Conservation (phyloP, 2,113 vertebrate genomes). For the Progne subis region DNA sequence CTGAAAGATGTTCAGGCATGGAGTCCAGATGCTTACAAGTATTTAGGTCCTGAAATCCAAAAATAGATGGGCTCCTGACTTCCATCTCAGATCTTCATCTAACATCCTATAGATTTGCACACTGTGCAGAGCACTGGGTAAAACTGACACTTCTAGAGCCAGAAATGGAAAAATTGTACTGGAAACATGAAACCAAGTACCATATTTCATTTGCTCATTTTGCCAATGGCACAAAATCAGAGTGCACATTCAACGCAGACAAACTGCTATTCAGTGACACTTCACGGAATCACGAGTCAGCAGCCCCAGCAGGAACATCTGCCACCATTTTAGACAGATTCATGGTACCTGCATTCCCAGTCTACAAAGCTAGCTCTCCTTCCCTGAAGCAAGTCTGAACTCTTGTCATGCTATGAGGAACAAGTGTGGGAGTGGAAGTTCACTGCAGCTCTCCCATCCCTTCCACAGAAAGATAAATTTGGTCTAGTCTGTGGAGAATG, state of each 20-base stretch:
- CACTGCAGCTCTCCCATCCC: background rate
- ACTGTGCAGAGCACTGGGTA: background rate
- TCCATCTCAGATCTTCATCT: background rate
- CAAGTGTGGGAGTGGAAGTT: background rate
- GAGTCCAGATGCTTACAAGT: constrained; percentile 1
- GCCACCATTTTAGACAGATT: background rate
- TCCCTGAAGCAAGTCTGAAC: background rate
- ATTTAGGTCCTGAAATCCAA: constrained; percentile 1
- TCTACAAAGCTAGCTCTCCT: background rate
- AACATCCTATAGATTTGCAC: background rate
- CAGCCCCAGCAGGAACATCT: background rate
- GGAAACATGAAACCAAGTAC: background rate
- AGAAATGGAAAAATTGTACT: background rate
- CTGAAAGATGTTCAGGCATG: background rate
- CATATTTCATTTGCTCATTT: background rate
- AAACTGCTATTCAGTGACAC: background rate
- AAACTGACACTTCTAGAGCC: background rate
- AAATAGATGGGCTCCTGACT: background rate
- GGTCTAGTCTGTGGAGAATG: background rate
- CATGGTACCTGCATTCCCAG: background rate
- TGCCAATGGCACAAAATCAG: background rate
- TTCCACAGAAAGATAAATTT: constrained; percentile 11
- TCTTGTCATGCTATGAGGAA: background rate
- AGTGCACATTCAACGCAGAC: background rate
- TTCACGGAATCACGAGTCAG: background rate